phyloP scores from a whole-genome alignment of 1,140 invertebrate species.

The Drosophila pandora region DNA sequence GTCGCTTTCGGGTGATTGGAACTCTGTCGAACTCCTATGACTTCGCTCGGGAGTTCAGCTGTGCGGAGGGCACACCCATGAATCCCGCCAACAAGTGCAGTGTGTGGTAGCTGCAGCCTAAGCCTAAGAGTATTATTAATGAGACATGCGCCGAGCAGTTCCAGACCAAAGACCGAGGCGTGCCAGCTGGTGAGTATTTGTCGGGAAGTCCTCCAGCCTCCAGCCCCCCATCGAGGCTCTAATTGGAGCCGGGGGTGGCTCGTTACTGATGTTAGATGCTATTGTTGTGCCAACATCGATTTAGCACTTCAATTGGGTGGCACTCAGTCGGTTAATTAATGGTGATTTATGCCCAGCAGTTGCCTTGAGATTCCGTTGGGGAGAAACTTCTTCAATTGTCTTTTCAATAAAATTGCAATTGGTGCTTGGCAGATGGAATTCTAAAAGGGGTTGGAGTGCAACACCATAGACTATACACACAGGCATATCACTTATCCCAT shows the following conservation, averaged over 20 bases:
- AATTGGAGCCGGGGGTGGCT: slow-evolving; percentile 26
- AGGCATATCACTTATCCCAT: background rate
- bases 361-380: slow-evolving; percentile 10
- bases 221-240: slow-evolving; percentile 1
- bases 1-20: slow-evolving; percentile 91
- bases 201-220: background rate
- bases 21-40: slow-evolving; percentile 93
- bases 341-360: slow-evolving; percentile 68
- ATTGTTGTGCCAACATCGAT: slow-evolving; percentile 56
- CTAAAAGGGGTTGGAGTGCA: slow-evolving; percentile 19
- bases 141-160: slow-evolving; percentile 35
- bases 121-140: slow-evolving; percentile 63
- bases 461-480: background rate
- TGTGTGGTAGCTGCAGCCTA: slow-evolving; percentile 65
- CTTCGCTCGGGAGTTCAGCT: slow-evolving; percentile 90
- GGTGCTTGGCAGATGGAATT: slow-evolving; percentile 19
- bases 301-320: slow-evolving; percentile 61
- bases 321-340: slow-evolving; percentile 67
- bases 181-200: slow-evolving; percentile 48
- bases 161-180: slow-evolving; percentile 25
- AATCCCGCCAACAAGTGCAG: slow-evolving; percentile 94
- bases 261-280: slow-evolving; percentile 18
- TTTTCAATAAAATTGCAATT: slow-evolving; percentile 50
- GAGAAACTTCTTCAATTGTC: slow-evolving; percentile 63
- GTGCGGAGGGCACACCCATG: slow-evolving; percentile 89